Evolutionary conservation across 37 sponge, comb jelly and placozoan genomes (phyloP), one percentile per base, ranked within the genome.

Genomic region (Spongilla lacustris): DNA sequence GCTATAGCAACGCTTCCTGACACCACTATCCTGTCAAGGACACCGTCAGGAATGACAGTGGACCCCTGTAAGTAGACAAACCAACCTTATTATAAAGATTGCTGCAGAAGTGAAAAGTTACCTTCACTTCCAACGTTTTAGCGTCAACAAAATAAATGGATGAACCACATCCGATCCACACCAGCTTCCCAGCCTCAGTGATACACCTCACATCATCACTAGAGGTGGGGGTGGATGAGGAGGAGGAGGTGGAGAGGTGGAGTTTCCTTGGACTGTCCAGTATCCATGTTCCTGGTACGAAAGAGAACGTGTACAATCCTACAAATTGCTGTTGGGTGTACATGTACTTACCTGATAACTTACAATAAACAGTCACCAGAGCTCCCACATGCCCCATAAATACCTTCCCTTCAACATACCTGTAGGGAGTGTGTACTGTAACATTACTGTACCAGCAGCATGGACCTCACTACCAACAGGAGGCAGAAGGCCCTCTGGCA

Each of bases 121-220:
- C 93, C 86, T 85, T 80, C 68, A 73, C n/a, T 17, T 8, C 25
- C n/a, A 78, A 79, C 3, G 73, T 71, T 13, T 75, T 79, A 19
- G 27, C 74, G 66, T 89, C 50, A 4, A 93, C 46, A 25, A 89
- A 67, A 78, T 73, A 71, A 27, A 93, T 73, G 24, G 73, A 82
- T 11, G 78, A 50, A 2, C 93, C 93, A 30, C 80, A 71, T 9
- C 86, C 89, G 0, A 93, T 75, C 93, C 93, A 93, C 27, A 89
- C 21, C 70, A 81, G 32, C 10, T 89, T 69, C n/a, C 68, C 50
- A 0, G 86, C 83, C 22, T 31, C 68, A 32, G 81, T 66, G 24
- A 93, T 89, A 73, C 79, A 77, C 32, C 36, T 38, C 24, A 93
- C 83, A 24, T 83, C 90, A 31, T 76, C 33, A 17, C 21, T 11